phyloP scores from a whole-genome alignment of 2,888 invertebrate genomes.

The Acrocyrtus sp. region DNA sequence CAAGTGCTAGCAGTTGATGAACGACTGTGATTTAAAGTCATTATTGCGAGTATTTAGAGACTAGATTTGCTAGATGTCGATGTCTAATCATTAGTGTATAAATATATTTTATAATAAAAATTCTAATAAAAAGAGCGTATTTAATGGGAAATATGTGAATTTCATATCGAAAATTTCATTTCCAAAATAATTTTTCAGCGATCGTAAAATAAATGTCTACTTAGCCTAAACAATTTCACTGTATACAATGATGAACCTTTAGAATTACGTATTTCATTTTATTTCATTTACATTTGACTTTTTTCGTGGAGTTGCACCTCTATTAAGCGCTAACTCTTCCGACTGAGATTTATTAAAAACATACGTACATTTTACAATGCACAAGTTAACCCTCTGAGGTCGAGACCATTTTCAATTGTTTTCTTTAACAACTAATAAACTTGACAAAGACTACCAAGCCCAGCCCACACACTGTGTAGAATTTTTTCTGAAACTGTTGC shows the following conservation, averaged over 20 bases:
- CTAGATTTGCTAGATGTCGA: conserved; percentile 43
- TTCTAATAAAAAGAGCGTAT: conserved; percentile 2
- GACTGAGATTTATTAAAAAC: too few species aligned
- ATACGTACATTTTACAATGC: too few species aligned
- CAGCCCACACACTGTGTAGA: too few species aligned
- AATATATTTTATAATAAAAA: conserved; percentile 15
- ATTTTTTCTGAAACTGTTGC: too few species aligned
- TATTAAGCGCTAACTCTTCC: too few species aligned
- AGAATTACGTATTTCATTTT: background rate
- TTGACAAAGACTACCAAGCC: too few species aligned
- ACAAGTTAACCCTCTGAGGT: too few species aligned
- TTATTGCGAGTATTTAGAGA: conserved; percentile 10
- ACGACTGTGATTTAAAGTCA: conserved; percentile 14
- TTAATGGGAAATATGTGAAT: background rate
- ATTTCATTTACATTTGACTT: background rate
- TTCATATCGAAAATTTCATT: background rate
- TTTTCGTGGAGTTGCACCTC: too few species aligned
- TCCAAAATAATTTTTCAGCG: background rate
- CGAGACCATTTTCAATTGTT: too few species aligned
- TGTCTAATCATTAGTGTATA: background rate
- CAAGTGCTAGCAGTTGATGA: too few species aligned
- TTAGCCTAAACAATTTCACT: background rate
- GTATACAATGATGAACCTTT: background rate
- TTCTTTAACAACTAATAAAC: too few species aligned
- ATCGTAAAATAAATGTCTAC: background rate